phyloP scores from a whole-genome alignment of 92 coral and sea anemone genomes.

The Scolanthus callimorphus region DNA sequence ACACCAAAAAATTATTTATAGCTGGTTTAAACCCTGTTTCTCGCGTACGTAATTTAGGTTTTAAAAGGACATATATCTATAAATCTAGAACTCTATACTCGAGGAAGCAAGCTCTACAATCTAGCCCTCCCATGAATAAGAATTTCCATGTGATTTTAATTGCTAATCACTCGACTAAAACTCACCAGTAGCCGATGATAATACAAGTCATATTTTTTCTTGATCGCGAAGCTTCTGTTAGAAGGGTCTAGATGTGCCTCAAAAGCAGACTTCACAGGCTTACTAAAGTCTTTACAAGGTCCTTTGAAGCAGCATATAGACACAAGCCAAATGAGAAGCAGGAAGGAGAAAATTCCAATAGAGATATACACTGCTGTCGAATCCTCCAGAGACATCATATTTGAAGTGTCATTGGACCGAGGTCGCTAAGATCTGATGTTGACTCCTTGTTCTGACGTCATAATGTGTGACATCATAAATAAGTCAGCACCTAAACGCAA shows the following conservation, averaged over 20 bases:
- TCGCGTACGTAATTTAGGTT: too few relatives aligned
- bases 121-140: too few relatives aligned
- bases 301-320: constrained; percentile 64
- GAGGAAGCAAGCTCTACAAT: too few relatives aligned
- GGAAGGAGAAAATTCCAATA: constrained; percentile 56
- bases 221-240: constrained; percentile 38
- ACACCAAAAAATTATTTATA: too few relatives aligned
- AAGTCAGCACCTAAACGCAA: too few relatives aligned
- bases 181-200: constrained; percentile 69
- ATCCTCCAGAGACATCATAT: constrained; percentile 48
- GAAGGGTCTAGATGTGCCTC: constrained; percentile 83
- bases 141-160: too few relatives aligned
- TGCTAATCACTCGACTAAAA: too few relatives aligned
- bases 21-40: too few relatives aligned
- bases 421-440: too few relatives aligned
- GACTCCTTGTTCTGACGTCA: background rate
- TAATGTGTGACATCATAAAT: too few relatives aligned
- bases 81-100: too few relatives aligned
- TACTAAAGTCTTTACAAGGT: constrained; percentile 70
- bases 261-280: constrained; percentile 69
- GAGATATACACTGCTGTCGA: constrained; percentile 66
- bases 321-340: constrained; percentile 51
- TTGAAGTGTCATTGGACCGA: background rate
- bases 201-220: constrained; percentile 55
- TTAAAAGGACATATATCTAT: too few relatives aligned